Conservation (phyloP, 2,888 invertebrate genomes). For the Eristalinus sepulchralis region DNA sequence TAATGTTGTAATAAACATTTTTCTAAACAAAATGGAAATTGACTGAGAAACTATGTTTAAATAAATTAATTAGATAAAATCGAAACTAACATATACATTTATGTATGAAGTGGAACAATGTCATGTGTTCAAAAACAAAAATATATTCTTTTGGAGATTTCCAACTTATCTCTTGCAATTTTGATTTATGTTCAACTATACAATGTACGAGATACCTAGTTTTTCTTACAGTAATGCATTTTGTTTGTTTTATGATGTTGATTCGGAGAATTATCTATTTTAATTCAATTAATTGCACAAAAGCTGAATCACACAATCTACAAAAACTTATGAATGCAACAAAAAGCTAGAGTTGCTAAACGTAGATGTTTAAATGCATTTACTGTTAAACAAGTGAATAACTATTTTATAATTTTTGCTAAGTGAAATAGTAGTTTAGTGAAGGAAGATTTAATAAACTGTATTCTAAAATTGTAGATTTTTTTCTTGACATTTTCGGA, state of each 20-base stretch:
- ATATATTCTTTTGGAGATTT: constrained; percentile 34
- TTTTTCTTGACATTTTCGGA: too few species aligned
- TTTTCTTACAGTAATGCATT: constrained; percentile 27
- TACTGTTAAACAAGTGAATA: constrained; percentile 42
- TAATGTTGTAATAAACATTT: constrained; percentile 42
- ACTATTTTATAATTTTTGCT: constrained; percentile 46
- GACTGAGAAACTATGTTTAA: constrained; percentile 59
- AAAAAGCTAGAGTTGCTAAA: constrained; percentile 3
- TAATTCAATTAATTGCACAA: constrained; percentile 47
- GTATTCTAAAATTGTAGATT: constrained; percentile 23
- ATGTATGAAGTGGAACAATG: constrained; percentile 19
- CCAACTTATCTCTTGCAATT: constrained; percentile 34
- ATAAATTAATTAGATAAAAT: constrained; percentile 44
- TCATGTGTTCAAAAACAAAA: constrained; percentile 55
- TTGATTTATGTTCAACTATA: constrained; percentile 18
- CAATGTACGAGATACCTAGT: not conserved
- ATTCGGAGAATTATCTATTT: constrained; percentile 10
- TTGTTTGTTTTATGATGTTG: not conserved
- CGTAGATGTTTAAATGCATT: constrained; percentile 42
- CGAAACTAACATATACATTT: constrained; percentile 23
- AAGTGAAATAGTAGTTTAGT: constrained; percentile 38
- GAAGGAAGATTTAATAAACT: constrained; percentile 42
- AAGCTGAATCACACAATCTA: not conserved
- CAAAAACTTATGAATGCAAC: not conserved
- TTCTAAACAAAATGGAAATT: constrained; percentile 56